Base-by-base conservation (phyloP, 2,797 vertebrate species). In the Onychomys arenicola region DNA sequence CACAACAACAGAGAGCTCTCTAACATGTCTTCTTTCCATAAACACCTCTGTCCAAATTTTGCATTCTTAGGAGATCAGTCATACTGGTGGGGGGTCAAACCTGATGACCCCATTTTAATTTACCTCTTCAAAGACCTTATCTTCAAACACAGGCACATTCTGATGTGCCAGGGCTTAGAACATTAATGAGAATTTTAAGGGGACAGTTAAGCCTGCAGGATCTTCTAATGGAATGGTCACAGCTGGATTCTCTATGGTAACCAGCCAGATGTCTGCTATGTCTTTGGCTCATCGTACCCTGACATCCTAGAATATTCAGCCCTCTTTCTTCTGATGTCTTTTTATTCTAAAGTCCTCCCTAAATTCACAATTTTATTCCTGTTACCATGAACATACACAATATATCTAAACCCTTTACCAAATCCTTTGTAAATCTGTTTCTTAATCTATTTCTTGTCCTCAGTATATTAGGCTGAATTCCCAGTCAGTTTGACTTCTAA, bases 391-490 rank as follows among this genome's bases (percentile, higher is more conserved):
- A 43, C 37, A 77, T 29, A 49, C 9, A 63, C 49, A 83, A 61
- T 85, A 90, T 49, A 77, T 37, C 37, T 69, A 95, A 93, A 55
- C 12, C 34, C 10, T 75, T 85, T 73, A 65, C 17, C 9, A 63
- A 69, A 80, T 69, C 6, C 75, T 97, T 93, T 71, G 34, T 78
- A 83, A 37, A 80, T 89, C 82, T 94, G 37, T 92, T 91, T 85
- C 43, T 89, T 76, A 89, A 57, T 89, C 34, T 86, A 25, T 78
- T 77, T 94, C 16, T 69, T 6, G 59, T 63, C 49, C 95, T 93
- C 61, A 95, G 75, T 63, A 80, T 17, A 63, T 16, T 78, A 75
- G 73, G 75, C 71, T 88, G 93, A 27, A 21, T 40, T 76, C 63
- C 13, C 49, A 57, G 34, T 85, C 76, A 67, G 49, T 87, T 93